These are phyloP conservation scores for Drosophila mercatorum DNA, from an alignment of 2,888 invertebrate species.

Conservation along the genomic window DNA sequence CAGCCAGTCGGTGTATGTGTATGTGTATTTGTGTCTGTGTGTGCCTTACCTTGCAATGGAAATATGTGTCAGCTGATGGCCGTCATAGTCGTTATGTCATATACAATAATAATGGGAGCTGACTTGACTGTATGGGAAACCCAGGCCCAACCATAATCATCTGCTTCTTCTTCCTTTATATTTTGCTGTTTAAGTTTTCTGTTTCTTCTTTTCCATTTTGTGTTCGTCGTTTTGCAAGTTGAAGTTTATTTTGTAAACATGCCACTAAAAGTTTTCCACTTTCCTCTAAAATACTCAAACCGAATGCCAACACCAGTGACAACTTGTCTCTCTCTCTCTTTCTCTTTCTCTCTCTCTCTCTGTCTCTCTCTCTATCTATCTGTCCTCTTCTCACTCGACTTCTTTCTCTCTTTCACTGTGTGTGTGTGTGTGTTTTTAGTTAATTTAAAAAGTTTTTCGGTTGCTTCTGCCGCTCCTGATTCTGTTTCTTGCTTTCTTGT, in stretches of 20 bases:
- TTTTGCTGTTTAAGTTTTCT: constrained; percentile 56
- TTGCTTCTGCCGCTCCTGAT: constrained; percentile 45
- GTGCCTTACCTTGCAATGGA: constrained; percentile 60
- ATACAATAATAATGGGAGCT: constrained; percentile 44
- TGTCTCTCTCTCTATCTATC: background rate
- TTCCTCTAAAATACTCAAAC: constrained; percentile 78
- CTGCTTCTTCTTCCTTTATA: constrained; percentile 20
- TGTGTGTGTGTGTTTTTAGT: constrained; percentile 64
- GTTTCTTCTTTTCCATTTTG: constrained; percentile 8
- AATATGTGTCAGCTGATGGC: constrained; percentile 72
- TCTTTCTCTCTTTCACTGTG: constrained; percentile 2
- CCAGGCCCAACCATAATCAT: constrained; percentile 61
- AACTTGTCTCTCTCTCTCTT: constrained; percentile 51
- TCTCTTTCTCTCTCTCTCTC: background rate
- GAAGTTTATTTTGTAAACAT: constrained; percentile 79
- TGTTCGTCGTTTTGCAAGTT: constrained; percentile 61
- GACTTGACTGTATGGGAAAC: constrained; percentile 24
- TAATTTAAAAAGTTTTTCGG: constrained; percentile 76
- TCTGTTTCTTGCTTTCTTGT: constrained; percentile 49
- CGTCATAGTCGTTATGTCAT: constrained; percentile 50
- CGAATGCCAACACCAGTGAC: constrained; percentile 76
- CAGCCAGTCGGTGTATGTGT: constrained; percentile 10
- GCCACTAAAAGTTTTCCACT: constrained; percentile 80
- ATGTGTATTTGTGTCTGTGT: background rate
- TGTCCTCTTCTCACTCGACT: background rate